These are phyloP conservation scores for Mus musculus DNA, from an alignment of 2,113 vertebrate genomes.

Conservation along the genomic window GRCm39 chr8:93263001-93263500, in stretches of 20 bases:
- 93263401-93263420: neutral
- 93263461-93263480: neutral
- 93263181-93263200: neutral
- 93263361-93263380: neutral
- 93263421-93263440: neutral
- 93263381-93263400: neutral
- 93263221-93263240: neutral
- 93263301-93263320: neutral
- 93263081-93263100: neutral
- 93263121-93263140: neutral
- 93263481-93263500: neutral
- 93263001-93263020: neutral
- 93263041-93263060: neutral
- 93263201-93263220: neutral
- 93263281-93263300: neutral
- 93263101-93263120: neutral
- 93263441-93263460: neutral
- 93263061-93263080: neutral
- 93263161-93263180: neutral
- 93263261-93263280: neutral
- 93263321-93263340: neutral
- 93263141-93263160: neutral
- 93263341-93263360: neutral
- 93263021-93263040: neutral
- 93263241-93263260: neutral